These are phyloP conservation scores for Pongo pygmaeus DNA, from an alignment of 2,113 vertebrate genomes.

Conservation along the genomic window DNA sequence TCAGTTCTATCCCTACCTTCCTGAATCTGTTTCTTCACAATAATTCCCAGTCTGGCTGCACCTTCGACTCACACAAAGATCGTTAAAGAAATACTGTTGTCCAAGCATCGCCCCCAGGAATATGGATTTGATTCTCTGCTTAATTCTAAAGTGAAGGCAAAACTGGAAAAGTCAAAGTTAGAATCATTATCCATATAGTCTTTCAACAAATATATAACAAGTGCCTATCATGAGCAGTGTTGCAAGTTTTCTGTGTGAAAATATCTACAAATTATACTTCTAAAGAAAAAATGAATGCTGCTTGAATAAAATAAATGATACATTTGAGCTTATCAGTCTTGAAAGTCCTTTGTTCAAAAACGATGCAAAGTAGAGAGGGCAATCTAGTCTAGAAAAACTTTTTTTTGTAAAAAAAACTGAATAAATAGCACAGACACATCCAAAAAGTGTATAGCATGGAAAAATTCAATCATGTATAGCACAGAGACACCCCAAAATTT, in stretches of 20 bases:
- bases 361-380: neutral
- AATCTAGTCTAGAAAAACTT: neutral
- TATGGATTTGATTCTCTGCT: neutral
- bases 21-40: neutral
- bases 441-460: neutral
- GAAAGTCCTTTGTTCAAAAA: neutral
- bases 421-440: neutral
- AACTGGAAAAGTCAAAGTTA: neutral
- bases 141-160: slow-evolving; percentile 27
- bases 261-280: neutral
- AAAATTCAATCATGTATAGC: neutral
- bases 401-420: neutral
- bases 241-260: neutral
- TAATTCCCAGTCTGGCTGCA: neutral
- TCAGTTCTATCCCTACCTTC: neutral
- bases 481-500: neutral
- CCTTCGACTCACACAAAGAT: neutral
- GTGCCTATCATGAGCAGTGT: neutral
- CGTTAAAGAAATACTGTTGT: neutral
- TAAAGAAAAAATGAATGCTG: neutral
- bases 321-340: neutral
- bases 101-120: neutral
- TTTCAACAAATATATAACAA: neutral
- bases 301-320: slow-evolving; percentile 17
- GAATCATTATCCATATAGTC: neutral